Evolutionary conservation across 2,888 invertebrate genomes (phyloP), one percentile per base, ranked within the genome.

Genomic region (Lasioglossum pauxillum): DNA sequence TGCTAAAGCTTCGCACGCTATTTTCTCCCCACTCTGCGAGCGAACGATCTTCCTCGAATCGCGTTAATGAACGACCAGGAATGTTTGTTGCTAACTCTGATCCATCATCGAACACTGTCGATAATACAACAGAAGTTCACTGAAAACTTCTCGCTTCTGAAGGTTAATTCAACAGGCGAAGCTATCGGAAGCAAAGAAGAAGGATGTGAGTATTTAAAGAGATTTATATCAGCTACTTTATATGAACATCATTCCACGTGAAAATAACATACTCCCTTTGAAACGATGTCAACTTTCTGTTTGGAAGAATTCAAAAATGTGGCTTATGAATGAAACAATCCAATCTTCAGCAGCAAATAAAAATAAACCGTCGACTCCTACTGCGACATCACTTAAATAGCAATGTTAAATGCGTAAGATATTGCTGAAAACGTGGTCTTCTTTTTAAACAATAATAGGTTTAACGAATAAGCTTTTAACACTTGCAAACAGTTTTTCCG

Each of bases 1-100:
- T 89, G 88, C 88, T 77, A 69, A 72, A 71, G 82, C 31, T 81
- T 82, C 80, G 73, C 83, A 83, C 75, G 84, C 49, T 57, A 44
- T 31, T 41, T 27, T 10, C 23, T 31, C 27, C 69, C 74, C 16
- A n/a, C 49, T 71, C 12, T 31, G 71, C 71, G 57, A 16, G 19
- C 78, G 27, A 27, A 1, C 76, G 71, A 57, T 76, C 75, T 44
- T 75, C 76, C 57, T 69, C 76, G 44, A 10, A 53, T 16, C 44
- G 27, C 44, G 57, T 64, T 77, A 64, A 57, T 41, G n/a, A 46
- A 64, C 75, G 41, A n/a, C 53, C 35, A 38, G 35, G 31, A 23
- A 53, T 27, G 75, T 67, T 71, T 80, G 80, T 80, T 80, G 80
- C 80, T 64, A 80, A 71, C 71, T 27, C 27, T 10, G 53, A 69